A percentile compares a stretch with the other conserved stretches of the same genome.
phyloP scores from a whole-genome alignment of 2,888 invertebrate species.

The Torymus aiolomorphi region DNA sequence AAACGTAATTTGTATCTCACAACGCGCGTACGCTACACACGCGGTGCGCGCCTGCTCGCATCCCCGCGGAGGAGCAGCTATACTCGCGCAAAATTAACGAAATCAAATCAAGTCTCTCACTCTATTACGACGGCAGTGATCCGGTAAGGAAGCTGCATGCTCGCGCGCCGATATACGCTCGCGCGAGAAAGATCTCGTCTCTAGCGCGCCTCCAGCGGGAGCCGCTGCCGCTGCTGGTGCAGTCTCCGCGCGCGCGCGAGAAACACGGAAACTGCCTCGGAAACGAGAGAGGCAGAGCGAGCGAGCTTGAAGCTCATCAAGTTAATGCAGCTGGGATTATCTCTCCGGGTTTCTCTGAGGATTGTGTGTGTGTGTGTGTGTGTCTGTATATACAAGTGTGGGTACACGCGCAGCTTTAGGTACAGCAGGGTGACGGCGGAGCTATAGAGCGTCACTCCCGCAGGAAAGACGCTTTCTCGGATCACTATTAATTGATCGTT shows the following conservation, averaged over 20 bases:
- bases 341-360: conserved; percentile 62
- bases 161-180: neutral
- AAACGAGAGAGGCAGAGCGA: conserved; percentile 61
- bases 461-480: conserved; percentile 65
- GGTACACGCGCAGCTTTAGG: too few relatives aligned
- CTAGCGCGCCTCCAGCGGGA: neutral
- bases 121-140: conserved; percentile 31
- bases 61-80: conserved; percentile 9
- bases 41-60: neutral
- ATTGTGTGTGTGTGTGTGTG: conserved; percentile 50
- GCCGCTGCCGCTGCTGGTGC: neutral
- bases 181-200: conserved; percentile 1
- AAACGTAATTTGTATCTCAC: conserved; percentile 21
- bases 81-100: conserved; percentile 47
- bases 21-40: neutral
- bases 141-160: conserved; percentile 31
- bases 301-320: conserved; percentile 72
- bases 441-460: conserved; percentile 61
- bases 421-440: conserved; percentile 36
- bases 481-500: conserved; percentile 72
- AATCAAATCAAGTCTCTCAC: conserved; percentile 48
- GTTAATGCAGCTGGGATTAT: conserved; percentile 75
- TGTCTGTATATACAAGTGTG: too few relatives aligned
- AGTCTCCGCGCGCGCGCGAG: neutral
- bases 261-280: conserved; percentile 24